Evolutionary conservation across 2,113 vertebrate species (phyloP).

Genomic region (Colossoma macropomum): DNA sequence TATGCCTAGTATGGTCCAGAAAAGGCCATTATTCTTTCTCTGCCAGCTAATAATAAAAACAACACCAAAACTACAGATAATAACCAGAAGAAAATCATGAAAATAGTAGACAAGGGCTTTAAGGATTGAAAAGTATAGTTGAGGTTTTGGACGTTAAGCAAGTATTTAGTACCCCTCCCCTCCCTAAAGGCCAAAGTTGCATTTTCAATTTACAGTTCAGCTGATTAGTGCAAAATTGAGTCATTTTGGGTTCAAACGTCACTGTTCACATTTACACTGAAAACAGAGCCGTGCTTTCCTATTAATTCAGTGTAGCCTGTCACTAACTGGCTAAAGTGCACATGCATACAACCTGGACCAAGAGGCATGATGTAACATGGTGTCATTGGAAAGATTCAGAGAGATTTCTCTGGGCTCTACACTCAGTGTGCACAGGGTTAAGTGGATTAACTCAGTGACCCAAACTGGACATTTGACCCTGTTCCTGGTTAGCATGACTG

Average conservation of each 20-base stretch:
- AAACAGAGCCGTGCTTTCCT: not conserved
- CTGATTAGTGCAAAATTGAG: not conserved
- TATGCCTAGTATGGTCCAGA: no score
- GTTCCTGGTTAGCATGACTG: not conserved
- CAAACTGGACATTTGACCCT: not conserved
- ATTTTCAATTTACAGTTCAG: not conserved
- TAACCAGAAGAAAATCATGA: no score
- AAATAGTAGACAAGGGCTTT: no score
- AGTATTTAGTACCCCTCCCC: not conserved
- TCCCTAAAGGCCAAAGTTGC: not conserved
- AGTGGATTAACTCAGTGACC: not conserved
- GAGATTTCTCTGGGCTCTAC: not conserved
- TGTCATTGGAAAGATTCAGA: conserved; percentile 24
- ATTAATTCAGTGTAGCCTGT: not conserved
- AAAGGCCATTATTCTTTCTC: no score
- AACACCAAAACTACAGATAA: no score
- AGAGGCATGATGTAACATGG: conserved; percentile 4
- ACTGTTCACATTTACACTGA: not conserved
- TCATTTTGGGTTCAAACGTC: no score
- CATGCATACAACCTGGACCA: not conserved
- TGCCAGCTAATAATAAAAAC: no score
- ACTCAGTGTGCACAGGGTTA: not conserved
- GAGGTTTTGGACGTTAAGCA: not conserved
- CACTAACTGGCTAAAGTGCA: not conserved
- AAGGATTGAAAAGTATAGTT: no score